phyloP scores from a whole-genome alignment of 2,888 invertebrate genomes.

The Ctena decussata region DNA sequence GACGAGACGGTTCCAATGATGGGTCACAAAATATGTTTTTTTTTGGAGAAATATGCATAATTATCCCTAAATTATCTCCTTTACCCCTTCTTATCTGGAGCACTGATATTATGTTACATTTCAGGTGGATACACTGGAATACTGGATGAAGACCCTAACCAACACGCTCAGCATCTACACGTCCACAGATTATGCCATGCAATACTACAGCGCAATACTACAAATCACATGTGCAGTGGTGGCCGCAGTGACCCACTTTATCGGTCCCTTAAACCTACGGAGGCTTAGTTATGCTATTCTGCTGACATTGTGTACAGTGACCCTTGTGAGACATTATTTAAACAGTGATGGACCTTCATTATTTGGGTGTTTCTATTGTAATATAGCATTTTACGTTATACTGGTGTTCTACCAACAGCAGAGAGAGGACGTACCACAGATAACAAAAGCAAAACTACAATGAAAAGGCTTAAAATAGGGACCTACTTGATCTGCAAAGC shows the following conservation, averaged over 20 bases:
- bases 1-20: too few species aligned
- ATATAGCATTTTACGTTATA: conserved; percentile 26
- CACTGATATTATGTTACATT: too few species aligned
- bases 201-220: background rate
- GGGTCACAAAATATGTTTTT: too few species aligned
- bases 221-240: conserved; percentile 14
- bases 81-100: too few species aligned
- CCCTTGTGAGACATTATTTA: conserved; percentile 23
- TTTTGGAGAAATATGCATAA: too few species aligned
- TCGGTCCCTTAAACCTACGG: conserved; percentile 10
- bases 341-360: conserved; percentile 7
- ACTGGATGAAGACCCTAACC: conserved; percentile 21
- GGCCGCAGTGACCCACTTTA: conserved; percentile 4
- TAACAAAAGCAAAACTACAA: background rate
- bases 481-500: too few species aligned
- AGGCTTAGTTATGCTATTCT: conserved; percentile 19
- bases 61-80: too few species aligned
- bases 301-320: conserved; percentile 13
- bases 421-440: background rate
- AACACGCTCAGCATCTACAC: conserved; percentile 25
- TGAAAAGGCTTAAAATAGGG: too few species aligned
- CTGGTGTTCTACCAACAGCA: conserved; percentile 26
- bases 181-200: background rate
- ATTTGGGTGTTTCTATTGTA: conserved; percentile 19
- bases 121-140: conserved; percentile 20